Evolutionary conservation across 2,888 invertebrate genomes (phyloP).

Genomic region (Physocephala rufipes): DNA sequence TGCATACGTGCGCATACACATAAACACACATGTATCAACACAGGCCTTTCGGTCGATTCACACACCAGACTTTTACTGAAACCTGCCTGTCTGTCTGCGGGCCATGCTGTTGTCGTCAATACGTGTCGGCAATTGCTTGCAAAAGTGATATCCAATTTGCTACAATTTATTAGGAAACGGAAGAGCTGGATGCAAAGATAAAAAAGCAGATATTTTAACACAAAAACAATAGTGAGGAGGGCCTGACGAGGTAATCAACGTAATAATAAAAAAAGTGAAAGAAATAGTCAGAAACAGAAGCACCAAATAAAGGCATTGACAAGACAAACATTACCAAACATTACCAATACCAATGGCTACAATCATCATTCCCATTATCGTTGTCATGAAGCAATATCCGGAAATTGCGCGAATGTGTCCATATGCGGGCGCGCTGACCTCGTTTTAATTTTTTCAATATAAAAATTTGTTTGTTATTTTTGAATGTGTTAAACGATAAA

Average conservation of each 20-base stretch:
- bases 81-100: background rate
- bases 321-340: background rate
- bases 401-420: too few relatives aligned
- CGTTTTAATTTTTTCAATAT: conserved; percentile 20
- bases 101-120: conserved; percentile 1
- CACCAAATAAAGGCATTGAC: background rate
- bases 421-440: conserved; percentile 6
- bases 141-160: conserved; percentile 24
- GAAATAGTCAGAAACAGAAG: too few relatives aligned
- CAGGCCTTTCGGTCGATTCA: too few relatives aligned
- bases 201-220: background rate
- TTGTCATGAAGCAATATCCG: background rate
- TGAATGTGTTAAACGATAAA: background rate
- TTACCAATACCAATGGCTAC: background rate
- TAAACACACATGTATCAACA: background rate
- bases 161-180: conserved; percentile 12
- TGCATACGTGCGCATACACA: background rate
- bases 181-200: background rate
- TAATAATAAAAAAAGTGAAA: too few relatives aligned
- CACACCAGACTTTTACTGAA: background rate
- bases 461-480: conserved; percentile 20
- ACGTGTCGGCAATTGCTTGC: conserved; percentile 18
- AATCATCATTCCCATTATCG: background rate
- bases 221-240: background rate
- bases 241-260: too few relatives aligned